phyloP scores from a whole-genome alignment of 1,140 invertebrate species.

The Drosophila varians region DNA sequence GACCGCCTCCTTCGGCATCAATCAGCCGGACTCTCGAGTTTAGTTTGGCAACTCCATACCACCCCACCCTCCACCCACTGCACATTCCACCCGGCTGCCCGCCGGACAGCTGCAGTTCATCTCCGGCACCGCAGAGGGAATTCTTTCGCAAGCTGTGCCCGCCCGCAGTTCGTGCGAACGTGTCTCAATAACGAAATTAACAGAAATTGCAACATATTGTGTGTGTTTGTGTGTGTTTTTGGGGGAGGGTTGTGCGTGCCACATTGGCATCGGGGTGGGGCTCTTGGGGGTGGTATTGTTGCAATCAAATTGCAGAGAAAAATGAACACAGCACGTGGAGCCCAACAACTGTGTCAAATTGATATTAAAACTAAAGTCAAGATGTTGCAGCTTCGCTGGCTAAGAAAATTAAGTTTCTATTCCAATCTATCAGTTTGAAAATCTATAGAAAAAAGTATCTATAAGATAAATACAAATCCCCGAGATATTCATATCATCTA shows the following conservation, averaged over 20 bases:
- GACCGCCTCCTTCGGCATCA: constrained; percentile 16
- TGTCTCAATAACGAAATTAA: constrained; percentile 80
- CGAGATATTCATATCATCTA: too few species aligned
- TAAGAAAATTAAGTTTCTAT: neutral
- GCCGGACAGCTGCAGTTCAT: constrained; percentile 50
- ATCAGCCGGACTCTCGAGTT: constrained; percentile 17
- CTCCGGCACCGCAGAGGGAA: constrained; percentile 28
- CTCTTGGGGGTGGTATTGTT: neutral
- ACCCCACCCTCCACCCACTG: constrained; percentile 9
- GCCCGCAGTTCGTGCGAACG: constrained; percentile 67
- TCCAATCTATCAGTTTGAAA: neutral
- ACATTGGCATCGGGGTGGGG: constrained; percentile 3
- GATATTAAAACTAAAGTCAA: constrained; percentile 50
- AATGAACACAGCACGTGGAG: constrained; percentile 34
- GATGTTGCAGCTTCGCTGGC: constrained; percentile 18
- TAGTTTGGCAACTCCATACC: constrained; percentile 8
- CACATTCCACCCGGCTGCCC: neutral
- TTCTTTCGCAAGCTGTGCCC: constrained; percentile 59
- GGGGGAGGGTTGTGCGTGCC: constrained; percentile 2
- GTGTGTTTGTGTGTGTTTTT: constrained; percentile 3
- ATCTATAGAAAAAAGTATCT: too few species aligned
- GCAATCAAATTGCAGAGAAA: constrained; percentile 61
- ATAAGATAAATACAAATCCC: too few species aligned
- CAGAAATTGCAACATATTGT: constrained; percentile 80
- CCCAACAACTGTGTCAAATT: constrained; percentile 56